Base-by-base conservation (phyloP, 2,888 invertebrate genomes). In the Andrena camellia region DNA sequence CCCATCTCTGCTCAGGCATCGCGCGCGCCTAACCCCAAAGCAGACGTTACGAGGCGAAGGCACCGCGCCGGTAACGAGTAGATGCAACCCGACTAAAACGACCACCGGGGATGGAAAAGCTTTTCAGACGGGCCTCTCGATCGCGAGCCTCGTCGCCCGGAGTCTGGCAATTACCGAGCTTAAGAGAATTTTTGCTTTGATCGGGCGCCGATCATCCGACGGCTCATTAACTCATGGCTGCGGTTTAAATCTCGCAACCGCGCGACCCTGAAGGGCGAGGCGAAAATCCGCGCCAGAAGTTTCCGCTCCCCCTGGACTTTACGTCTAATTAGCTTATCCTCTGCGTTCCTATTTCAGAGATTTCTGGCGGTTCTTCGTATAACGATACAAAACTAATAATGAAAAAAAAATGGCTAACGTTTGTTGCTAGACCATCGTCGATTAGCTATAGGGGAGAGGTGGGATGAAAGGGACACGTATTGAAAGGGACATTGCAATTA, bases 141-240 rank as follows among this genome's bases (percentile, higher is more conserved):
- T 84, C 75, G 73, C 52, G 62, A 26, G 13, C 20, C 59, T 57
- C 70, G 66, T 57, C 71, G 31, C 59, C 7, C 35, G n/a, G 52
- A 69, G 59, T 31, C 82, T 76, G 78, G 69, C 76, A 85, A 84
- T 84, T 81, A 84, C 68, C 63, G 57, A 52, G 62, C 70, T 42
- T 48, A 33, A 71, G 62, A 33, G 85, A 81, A 84, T 78, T 76
- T 84, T 78, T 76, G 23, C 81, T 84, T 85, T 81, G 85, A 85
- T 84, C 78, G 77, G 8, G 8, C 48, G 23, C 8, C 74, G 78
- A 75, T 76, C 78, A 57, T 71, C 48, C 71, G 68, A 68, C 63
- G 74, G 59, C 74, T 83, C 83, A 57, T 78, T 83, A 83, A 74
- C 70, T 42, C 64, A 23, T 42, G 42, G 42, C n/a, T 26, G 29